Evolutionary conservation across 2,888 invertebrate species (phyloP), one percentile per base, ranked within the genome.

Genomic region (Oligia fasciuncula): DNA sequence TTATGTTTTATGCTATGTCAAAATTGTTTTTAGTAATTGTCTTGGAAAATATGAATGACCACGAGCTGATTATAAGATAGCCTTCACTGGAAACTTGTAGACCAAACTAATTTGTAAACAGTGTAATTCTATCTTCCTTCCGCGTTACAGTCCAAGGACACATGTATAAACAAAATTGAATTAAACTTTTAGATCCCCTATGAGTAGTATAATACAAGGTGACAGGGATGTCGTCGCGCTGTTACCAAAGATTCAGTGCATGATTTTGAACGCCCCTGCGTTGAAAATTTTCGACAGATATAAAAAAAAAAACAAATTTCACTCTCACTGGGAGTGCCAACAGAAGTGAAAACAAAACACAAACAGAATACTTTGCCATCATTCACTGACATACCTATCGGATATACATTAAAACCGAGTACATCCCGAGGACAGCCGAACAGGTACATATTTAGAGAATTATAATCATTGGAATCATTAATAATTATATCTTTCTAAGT

Each of bases 11-110:
- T 40, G 35, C 17, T 49, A n/a, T 71, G n/a, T 23, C 29, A 29
- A 77, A 51, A 71, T 17, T 54, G 51, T 40, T 74, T 51, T 67
- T 54, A 46, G 29, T 73, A 60, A 74, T 54, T 13, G 43, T 80
- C 49, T 70, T 76, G 43, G 60, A 70, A 65, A 83, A 60, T 71
- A 62, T 54, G 11, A 81, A 62, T 67, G 46, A 46, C 17, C n/a
- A 13, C 67, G 5, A 62, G 0, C 43, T 60, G 43, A 35, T 76
- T 70, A 46, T 68, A 29, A 49, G 14, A 57, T 74, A 49, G 43
- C 9, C 8, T 29, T 14, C 4, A 54, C 49, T 13, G n/a, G 19
- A 4, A n/a, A n/a, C n/a, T 51, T 35, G 23, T 43, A n/a, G 35
- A 51, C 14, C 0, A 9, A 68, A 63, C 1, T 35, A 62, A 17